Percentiles rank a stretch among this genome's conserved stretches.
Evolutionary conservation across 2,113 vertebrate species (phyloP).

Genomic region (Panthera uncia): DNA sequence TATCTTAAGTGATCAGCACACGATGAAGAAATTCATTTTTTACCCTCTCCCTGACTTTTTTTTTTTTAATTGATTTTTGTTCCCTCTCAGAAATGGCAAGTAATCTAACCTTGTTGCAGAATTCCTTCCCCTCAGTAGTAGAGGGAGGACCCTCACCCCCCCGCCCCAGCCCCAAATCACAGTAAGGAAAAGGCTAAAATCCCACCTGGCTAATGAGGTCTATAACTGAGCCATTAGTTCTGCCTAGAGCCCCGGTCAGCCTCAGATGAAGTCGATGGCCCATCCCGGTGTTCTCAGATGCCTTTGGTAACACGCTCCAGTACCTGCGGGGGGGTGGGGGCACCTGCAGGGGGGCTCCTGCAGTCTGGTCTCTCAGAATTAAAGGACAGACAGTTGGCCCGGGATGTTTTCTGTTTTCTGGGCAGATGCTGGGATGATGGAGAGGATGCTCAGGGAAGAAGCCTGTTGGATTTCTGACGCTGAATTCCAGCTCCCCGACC

Average conservation of each 20-base stretch:
- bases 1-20: slow-evolving; percentile 42
- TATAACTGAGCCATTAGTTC: slow-evolving; percentile 56
- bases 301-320: background rate
- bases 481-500: slow-evolving; percentile 4
- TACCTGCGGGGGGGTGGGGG: too few species aligned
- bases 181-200: slow-evolving; percentile 47
- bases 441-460: slow-evolving; percentile 6
- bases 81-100: slow-evolving; percentile 32
- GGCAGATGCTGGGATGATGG: slow-evolving; percentile 20
- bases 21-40: slow-evolving; percentile 55
- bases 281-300: background rate
- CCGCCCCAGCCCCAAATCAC: background rate
- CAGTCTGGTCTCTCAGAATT: slow-evolving; percentile 36
- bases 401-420: slow-evolving; percentile 45
- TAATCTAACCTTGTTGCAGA: slow-evolving; percentile 60
- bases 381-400: slow-evolving; percentile 1
- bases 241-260: slow-evolving; percentile 28
- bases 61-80: slow-evolving; percentile 32
- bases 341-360: background rate
- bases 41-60: slow-evolving; percentile 30
- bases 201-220: slow-evolving; percentile 41
- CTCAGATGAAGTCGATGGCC: slow-evolving; percentile 15
- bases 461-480: slow-evolving; percentile 42
- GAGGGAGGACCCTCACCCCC: background rate
- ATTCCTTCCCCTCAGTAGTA: slow-evolving; percentile 25